These are phyloP conservation scores for Phaedon cochleariae DNA, from an alignment of 2,888 invertebrate species.

Conservation along the genomic window DNA sequence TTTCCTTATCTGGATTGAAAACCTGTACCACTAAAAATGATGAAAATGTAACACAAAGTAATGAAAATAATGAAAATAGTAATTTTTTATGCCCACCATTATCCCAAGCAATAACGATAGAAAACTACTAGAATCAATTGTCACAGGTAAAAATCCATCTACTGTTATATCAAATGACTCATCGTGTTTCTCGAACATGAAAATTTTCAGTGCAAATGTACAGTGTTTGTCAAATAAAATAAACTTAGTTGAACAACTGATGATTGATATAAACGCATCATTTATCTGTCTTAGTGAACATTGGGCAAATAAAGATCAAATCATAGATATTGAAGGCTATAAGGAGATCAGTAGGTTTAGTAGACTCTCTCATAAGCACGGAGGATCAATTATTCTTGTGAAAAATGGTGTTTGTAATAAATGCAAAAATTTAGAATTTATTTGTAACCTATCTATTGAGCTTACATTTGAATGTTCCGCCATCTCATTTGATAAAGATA, in stretches of 20 bases:
- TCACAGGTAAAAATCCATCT: neutral
- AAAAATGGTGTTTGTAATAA: neutral
- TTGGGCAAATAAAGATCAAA: constrained; percentile 13
- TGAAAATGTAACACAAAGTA: constrained; percentile 3
- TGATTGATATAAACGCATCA: constrained; percentile 3
- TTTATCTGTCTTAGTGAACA: constrained; percentile 9
- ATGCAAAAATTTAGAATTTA: neutral
- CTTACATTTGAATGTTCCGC: constrained; percentile 3
- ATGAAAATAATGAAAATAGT: neutral
- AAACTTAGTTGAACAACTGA: constrained; percentile 3
- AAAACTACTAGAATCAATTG: neutral
- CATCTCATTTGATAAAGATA: constrained; percentile 7
- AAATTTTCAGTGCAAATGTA: constrained; percentile 3
- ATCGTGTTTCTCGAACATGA: neutral
- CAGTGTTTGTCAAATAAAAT: constrained; percentile 11
- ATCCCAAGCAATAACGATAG: neutral
- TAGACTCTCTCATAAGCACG: constrained; percentile 9
- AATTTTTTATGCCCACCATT: constrained; percentile 3
- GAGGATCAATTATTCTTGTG: neutral
- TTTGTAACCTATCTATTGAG: constrained; percentile 6
- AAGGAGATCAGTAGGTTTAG: constrained; percentile 3
- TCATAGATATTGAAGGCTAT: constrained; percentile 13
- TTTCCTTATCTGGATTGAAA: neutral
- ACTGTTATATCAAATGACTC: neutral
- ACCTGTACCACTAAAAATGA: constrained; percentile 4